Evolutionary conservation across 2,113 vertebrate species (phyloP).

Genomic region (Lampris megalopsis): DNA sequence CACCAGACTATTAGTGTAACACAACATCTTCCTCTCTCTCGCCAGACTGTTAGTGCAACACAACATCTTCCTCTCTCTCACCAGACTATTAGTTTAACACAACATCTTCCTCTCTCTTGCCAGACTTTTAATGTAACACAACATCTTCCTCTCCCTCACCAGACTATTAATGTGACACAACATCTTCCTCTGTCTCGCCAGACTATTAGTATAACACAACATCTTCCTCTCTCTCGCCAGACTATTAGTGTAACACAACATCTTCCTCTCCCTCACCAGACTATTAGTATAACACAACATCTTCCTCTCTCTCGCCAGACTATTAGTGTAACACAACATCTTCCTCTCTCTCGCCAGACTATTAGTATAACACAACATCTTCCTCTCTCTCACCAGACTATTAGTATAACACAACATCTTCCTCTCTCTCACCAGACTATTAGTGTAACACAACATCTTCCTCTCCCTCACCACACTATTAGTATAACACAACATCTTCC

Average conservation of each 20-base stretch:
- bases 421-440: constrained; percentile 45
- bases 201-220: constrained; percentile 1
- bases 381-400: constrained; percentile 45
- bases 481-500: background rate
- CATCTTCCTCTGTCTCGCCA: constrained; percentile 34
- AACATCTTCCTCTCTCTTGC: constrained; percentile 28
- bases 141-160: constrained; percentile 33
- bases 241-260: background rate
- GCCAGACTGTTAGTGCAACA: constrained; percentile 8
- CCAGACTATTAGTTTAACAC: constrained; percentile 13
- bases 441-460: background rate
- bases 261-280: constrained; percentile 37
- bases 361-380: too few relatives aligned
- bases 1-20: constrained; percentile 16
- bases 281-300: background rate
- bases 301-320: constrained; percentile 41
- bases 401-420: too few relatives aligned
- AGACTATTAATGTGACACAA: background rate
- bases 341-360: constrained; percentile 45
- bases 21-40: constrained; percentile 25
- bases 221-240: constrained; percentile 36
- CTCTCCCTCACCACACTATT: constrained; percentile 42
- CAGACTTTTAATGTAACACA: constrained; percentile 7
- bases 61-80: constrained; percentile 25
- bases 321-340: background rate